These are phyloP conservation scores for Gulo gulo DNA, from an alignment of 2,113 vertebrate genomes.

Conservation along the genomic window DNA sequence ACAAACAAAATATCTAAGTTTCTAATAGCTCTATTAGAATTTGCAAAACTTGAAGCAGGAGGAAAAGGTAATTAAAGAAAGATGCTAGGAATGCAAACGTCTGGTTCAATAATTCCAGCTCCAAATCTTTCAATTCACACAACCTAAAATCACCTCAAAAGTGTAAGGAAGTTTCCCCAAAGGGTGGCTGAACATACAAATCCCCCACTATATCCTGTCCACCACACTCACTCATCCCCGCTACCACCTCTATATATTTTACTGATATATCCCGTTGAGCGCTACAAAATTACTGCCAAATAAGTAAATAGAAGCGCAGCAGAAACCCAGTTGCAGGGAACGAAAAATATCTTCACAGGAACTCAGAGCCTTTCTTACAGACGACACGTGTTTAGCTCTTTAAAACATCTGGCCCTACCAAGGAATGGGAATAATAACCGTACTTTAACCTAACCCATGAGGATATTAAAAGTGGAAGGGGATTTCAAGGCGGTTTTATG, in stretches of 20 bases:
- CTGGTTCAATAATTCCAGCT: background rate
- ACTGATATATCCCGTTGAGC: background rate
- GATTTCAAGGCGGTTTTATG: conserved; percentile 1
- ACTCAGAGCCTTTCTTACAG: background rate
- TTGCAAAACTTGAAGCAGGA: background rate
- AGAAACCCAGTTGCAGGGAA: background rate
- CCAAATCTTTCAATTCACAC: background rate
- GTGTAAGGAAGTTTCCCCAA: background rate
- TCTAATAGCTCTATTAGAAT: background rate
- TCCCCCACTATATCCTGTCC: background rate
- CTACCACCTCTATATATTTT: background rate
- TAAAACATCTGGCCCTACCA: background rate
- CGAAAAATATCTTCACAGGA: background rate
- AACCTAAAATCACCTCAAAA: background rate
- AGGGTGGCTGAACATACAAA: background rate
- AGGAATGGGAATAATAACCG: background rate
- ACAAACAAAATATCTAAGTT: background rate
- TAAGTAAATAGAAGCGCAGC: background rate
- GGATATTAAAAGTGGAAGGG: background rate
- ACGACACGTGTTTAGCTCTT: background rate
- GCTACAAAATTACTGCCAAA: background rate
- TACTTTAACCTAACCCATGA: background rate
- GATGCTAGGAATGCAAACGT: background rate
- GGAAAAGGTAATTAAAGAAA: background rate
- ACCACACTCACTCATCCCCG: background rate